Evolutionary conservation across 2,797 vertebrate species (phyloP).

Genomic region (Otus scops): DNA sequence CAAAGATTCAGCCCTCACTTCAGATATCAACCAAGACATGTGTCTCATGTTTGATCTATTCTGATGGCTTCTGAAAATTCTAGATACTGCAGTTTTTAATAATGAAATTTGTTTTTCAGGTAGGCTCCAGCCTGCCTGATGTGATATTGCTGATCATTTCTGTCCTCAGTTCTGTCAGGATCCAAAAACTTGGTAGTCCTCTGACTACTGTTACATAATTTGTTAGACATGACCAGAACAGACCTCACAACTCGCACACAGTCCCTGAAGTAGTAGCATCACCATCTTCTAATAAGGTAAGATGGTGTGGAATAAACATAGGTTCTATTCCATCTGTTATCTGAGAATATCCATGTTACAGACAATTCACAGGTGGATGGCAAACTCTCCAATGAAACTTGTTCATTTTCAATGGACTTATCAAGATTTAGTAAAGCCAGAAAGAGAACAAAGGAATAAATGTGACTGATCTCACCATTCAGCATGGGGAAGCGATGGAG

Average conservation of each 20-base stretch:
- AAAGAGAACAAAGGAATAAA: not conserved
- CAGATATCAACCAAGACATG: not conserved
- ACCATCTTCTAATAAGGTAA: not conserved
- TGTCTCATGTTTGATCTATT: not conserved
- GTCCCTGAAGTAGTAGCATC: not conserved
- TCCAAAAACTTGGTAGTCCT: not conserved
- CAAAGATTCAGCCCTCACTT: not conserved
- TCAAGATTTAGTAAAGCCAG: not conserved
- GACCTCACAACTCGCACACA: not conserved
- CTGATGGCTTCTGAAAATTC: not conserved
- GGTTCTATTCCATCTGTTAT: not conserved
- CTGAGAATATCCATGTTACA: not conserved
- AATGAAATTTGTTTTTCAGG: not conserved
- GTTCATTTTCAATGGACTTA: not conserved
- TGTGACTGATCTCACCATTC: not conserved
- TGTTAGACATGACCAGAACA: not conserved
- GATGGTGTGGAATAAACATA: not conserved
- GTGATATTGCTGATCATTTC: not conserved
- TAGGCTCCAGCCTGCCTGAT: not conserved
- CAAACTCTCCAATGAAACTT: not conserved
- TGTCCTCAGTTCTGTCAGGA: not conserved
- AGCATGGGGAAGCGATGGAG: not conserved
- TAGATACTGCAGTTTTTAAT: not conserved
- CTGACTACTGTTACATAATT: not conserved
- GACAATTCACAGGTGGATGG: not conserved